Base-by-base conservation (phyloP, 2,888 invertebrate genomes). In the Drosophila conformis region DNA sequence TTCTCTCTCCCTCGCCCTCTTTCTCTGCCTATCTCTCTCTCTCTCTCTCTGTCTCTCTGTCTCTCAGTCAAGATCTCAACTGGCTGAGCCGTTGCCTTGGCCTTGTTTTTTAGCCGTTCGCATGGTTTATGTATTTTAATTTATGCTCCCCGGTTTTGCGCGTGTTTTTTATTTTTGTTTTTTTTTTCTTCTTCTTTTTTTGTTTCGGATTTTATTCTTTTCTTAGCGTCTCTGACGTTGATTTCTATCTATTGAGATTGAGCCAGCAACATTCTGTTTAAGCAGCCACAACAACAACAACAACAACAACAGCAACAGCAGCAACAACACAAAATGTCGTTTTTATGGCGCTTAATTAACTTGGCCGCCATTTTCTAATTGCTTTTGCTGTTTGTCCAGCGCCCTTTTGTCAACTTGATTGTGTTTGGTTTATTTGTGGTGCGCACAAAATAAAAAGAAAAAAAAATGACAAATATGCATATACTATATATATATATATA, bases 311-410 rank as follows among this genome's bases (percentile, higher is more conserved):
- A 61, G 31, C 51, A 65, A 71, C 29, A 67, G 49, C 63, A 57
- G 60, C 46, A 61, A 36, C 21, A 18, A 8, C 15, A 59, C 46
- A 56, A 82, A 85, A 81, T 85, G 78, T 73, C 80, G 87, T 87
- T 87, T 87, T 87, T 87, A 87, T 89, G 83, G 86, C 76, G 83
- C 86, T 87, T 87, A 87, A 87, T 87, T 87, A 87, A 87, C 90
- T 87, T 85, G 86, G 82, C 72, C 76, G 76, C 78, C 83, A 88
- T 87, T 87, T 87, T 86, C 83, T 85, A 83, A 83, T 83, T 83
- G 83, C 83, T 87, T 85, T 77, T 80, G 76, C 83, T 77, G 86
- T 89, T 73, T 79, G 77, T 61, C 76, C 77, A 73, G 80, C 69
- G 69, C 69, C 68, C 82, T 74, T 81, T 80, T 81, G 77, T 80